A percentile compares a stretch with the other conserved stretches of the same genome.
phyloP scores from a whole-genome alignment of 2,113 vertebrate genomes.

The Xenotilapia flavipinnis region DNA sequence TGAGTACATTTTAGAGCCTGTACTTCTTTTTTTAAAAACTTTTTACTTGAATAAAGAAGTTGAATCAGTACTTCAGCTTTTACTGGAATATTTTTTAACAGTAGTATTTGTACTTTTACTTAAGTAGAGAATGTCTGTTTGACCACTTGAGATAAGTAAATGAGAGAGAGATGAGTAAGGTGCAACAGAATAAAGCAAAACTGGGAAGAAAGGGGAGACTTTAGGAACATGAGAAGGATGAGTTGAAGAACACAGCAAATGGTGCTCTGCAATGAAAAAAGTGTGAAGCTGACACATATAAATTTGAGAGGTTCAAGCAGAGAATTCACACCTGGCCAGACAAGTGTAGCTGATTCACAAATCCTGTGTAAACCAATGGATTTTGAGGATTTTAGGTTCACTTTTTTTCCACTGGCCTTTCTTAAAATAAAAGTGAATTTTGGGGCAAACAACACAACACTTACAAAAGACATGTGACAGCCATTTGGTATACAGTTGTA shows the following conservation, averaged over 20 bases:
- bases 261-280: not conserved
- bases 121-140: not conserved
- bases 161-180: not conserved
- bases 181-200: not conserved
- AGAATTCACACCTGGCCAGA: not conserved
- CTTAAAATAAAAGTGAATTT: not conserved
- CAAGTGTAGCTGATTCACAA: not conserved
- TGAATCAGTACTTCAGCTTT: not conserved
- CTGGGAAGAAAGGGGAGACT: not conserved
- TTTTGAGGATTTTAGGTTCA: not conserved
- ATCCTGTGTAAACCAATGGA: not conserved
- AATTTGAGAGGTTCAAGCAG: not conserved
- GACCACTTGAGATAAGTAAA: not conserved
- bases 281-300: not conserved
- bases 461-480: not conserved
- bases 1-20: not conserved
- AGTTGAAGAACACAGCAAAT: not conserved
- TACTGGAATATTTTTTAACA: not conserved
- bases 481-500: not conserved
- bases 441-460: not conserved
- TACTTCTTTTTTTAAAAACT: not conserved
- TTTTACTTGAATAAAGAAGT: not conserved
- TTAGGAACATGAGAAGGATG: not conserved
- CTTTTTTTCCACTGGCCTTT: not conserved
- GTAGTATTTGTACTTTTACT: not conserved